Evolutionary conservation across 2,797 vertebrate species (phyloP).

Genomic region (Lutjanus argentimaculatus): DNA sequence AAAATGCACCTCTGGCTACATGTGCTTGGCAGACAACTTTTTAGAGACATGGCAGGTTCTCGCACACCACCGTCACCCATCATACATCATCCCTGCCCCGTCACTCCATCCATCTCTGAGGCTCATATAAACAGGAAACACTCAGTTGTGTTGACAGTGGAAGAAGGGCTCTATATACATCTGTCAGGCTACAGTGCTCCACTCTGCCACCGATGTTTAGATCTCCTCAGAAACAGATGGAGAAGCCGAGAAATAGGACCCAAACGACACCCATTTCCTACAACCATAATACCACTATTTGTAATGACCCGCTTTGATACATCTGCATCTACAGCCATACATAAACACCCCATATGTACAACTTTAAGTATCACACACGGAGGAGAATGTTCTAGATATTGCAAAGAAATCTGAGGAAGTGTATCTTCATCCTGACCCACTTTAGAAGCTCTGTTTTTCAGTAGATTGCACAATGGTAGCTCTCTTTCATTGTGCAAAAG

Average conservation of each 20-base stretch:
- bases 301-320: constrained; percentile 22
- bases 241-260: constrained; percentile 31
- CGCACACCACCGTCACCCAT: neutral
- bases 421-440: too few relatives aligned
- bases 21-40: neutral
- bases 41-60: constrained; percentile 27
- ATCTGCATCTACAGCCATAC: constrained; percentile 48
- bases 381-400: neutral
- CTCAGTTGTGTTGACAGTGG: constrained; percentile 77
- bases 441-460: too few relatives aligned
- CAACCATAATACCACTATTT: neutral
- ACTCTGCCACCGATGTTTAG: constrained; percentile 73
- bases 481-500: neutral
- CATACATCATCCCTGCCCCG: constrained; percentile 43
- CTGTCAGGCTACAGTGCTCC: constrained; percentile 67
- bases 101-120: constrained; percentile 70
- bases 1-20: constrained; percentile 3
- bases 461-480: too few relatives aligned
- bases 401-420: neutral
- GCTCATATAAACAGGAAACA: constrained; percentile 84
- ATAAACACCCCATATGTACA: constrained; percentile 3
- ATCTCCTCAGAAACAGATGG: constrained; percentile 60
- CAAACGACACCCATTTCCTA: constrained; percentile 27
- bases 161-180: constrained; percentile 74
- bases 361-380: neutral